A percentile compares a stretch with the other conserved stretches of the same genome.
Evolutionary conservation across 1,140 invertebrate genomes (phyloP).

Genomic region (Drosophila sp.): DNA sequence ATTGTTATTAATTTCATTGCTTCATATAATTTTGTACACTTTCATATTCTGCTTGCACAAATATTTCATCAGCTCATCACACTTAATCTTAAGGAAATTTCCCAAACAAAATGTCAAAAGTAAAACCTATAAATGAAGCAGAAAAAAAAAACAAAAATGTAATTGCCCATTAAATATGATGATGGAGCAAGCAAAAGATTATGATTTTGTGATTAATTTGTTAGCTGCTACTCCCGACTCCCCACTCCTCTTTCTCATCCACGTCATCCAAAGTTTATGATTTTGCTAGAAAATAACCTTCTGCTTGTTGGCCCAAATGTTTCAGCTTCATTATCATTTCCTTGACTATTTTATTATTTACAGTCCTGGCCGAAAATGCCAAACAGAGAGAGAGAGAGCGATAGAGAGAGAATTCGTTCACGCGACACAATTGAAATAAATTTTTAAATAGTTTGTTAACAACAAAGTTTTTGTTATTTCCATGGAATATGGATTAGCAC

Average conservation of each 20-base stretch:
- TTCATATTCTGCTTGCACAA: background rate
- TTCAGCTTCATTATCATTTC: constrained; percentile 39
- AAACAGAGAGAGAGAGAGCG: background rate
- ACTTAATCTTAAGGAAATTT: constrained; percentile 5
- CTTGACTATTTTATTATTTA: constrained; percentile 49
- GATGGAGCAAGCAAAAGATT: constrained; percentile 28
- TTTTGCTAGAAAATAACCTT: constrained; percentile 3
- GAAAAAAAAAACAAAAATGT: constrained; percentile 33
- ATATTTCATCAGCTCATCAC: constrained; percentile 9
- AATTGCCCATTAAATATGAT: constrained; percentile 67
- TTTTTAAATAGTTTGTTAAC: constrained; percentile 54
- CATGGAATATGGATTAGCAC: constrained; percentile 43
- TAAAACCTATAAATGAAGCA: background rate
- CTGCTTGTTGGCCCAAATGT: constrained; percentile 20
- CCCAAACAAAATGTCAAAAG: background rate
- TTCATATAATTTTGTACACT: background rate
- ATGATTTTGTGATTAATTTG: constrained; percentile 15
- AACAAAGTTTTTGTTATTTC: constrained; percentile 22
- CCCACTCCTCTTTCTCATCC: background rate
- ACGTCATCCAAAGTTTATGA: background rate
- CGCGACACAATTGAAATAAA: constrained; percentile 51
- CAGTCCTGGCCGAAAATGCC: constrained; percentile 8
- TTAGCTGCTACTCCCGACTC: background rate
- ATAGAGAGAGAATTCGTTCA: background rate
- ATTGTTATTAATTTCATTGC: background rate